Evolutionary conservation across 2,113 vertebrate genomes (phyloP), one percentile per base, ranked within the genome.

Genomic region (Ranitomeya variabilis): DNA sequence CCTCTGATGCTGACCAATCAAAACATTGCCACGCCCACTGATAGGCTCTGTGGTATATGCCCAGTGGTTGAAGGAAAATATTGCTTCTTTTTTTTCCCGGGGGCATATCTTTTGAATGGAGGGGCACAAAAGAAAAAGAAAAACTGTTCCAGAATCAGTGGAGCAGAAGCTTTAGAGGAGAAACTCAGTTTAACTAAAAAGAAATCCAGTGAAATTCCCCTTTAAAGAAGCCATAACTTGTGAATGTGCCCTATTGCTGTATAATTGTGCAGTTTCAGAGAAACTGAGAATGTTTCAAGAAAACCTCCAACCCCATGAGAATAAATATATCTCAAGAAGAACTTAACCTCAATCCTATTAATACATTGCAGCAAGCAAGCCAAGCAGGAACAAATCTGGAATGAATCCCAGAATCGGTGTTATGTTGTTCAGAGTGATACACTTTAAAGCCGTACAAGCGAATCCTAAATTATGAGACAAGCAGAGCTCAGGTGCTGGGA

Each of bases 311-410:
- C 7, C 31, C 21, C 13, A 52, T 23, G 54, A 55, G 77, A 79
- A 79, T 57, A 79, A 57, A 79, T 52, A 77, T 71, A 52, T n/a
- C 74, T 57, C 74, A 86, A n/a, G 12, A 87, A 66, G 26, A 51
- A 79, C 31, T 71, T 67, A 80, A 69, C 77, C 23, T 55, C 64
- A 87, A 87, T 87, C 86, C 86, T 87, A 67, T 87, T 87, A 87
- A 78, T 54, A 78, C 86, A 69, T 80, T 69, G 31, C 86, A 55
- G 62, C 62, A 67, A 64, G 59, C 62, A 26, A 67, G 62, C 64
- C 60, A 69, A 51, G 77, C 26, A 69, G 66, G 23, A 69, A 19
- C 37, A 87, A 81, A 80, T 16, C 77, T 67, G 23, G n/a, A 54
- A 55, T 18, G 52, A 71, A 71, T 87, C 78, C 64, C 77, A 59